phyloP scores from a whole-genome alignment of 2,888 invertebrate genomes.

The Brassicogethes aeneus region DNA sequence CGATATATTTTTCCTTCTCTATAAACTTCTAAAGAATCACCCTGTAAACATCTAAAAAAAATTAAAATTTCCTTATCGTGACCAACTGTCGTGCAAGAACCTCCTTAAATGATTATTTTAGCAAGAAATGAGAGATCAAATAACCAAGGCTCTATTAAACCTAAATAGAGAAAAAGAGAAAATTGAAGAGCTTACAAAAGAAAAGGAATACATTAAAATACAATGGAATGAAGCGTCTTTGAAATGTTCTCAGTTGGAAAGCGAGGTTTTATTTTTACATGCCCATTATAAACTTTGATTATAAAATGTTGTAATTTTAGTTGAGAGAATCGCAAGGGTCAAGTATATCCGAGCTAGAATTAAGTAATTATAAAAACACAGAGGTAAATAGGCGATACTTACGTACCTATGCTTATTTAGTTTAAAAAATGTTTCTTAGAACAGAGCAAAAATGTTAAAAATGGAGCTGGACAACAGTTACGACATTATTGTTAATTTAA shows the following conservation, averaged over 20 bases:
- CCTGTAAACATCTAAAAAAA: no score
- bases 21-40: no score
- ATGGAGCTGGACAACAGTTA: conserved; percentile 21
- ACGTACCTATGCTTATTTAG: no score
- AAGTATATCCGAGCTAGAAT: neutral
- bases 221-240: no score
- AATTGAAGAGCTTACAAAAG: neutral
- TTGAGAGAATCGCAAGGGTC: neutral
- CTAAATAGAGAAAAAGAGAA: neutral
- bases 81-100: no score
- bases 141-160: no score
- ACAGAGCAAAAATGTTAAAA: conserved; percentile 14
- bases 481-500: conserved; percentile 19
- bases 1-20: no score
- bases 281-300: neutral
- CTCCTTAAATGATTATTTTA: no score
- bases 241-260: neutral
- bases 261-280: neutral
- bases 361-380: no score
- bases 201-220: conserved; percentile 1
- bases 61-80: no score
- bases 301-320: neutral
- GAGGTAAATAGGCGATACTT: no score
- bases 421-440: conserved; percentile 8
- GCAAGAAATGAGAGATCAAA: no score